Base-by-base conservation (phyloP, 2,113 vertebrate species). In the Perognathus longimembris region DNA sequence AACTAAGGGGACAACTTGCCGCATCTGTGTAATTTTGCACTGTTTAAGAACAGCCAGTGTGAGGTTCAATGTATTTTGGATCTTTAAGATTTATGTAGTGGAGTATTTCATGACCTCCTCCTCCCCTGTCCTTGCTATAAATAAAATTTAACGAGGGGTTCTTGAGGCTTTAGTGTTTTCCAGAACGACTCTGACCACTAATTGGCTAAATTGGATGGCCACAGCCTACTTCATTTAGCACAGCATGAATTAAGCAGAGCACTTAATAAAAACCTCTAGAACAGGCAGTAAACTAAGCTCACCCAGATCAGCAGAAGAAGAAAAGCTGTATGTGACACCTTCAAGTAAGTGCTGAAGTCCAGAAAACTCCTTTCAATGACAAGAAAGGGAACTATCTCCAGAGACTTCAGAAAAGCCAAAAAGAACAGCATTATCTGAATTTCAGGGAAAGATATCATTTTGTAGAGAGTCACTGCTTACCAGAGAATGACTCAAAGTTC, bases 141-240 rank as follows among this genome's bases (percentile, higher is more conserved):
- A 91, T 91, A 94, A 26, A 61, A 54, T 88, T 83, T 96, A 93
- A 96, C 64, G 83, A 95, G 82, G 57, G 1, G 54, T 84, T 74
- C 64, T 81, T 78, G 42, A 38, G 75, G 1, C 63, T 85, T 90
- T 87, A 30, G 24, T n/a, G 0, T 89, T 93, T 96, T 87, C 50
- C 36, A 73, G 80, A 96, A 6, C 45, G 69, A 89, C 66, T 76
- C n/a, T 93, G 73, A 50, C 1, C 57, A 59, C 50, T 91, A 84
- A 54, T 79, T 97, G 92, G 77, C 69, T 88, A 81, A 79, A 96
- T 45, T 81, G 54, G 32, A 80, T 50, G 78, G 11, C 28, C 4
- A 1, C 71, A 24, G 88, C 93, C 88, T 67, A 42, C 26, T 93
- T 93, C 64, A 42, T 94, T 85, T 61, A 94, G 76, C 88, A 92